Evolutionary conservation across 1,140 invertebrate species (phyloP).

Genomic region (Fopius arisanus): DNA sequence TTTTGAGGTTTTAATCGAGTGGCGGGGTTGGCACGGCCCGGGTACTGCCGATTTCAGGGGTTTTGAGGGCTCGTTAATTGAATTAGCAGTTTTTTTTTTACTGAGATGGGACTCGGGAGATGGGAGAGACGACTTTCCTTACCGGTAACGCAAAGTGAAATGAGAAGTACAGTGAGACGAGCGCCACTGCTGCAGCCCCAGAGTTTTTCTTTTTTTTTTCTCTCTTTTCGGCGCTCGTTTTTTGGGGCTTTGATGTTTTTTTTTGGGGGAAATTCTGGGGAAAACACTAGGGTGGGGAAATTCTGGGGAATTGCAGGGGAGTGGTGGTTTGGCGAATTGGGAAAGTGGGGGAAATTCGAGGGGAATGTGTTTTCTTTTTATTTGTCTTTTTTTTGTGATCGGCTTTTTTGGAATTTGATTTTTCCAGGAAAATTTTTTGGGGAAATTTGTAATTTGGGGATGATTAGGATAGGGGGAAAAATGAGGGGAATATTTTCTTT

Average conservation of each 20-base stretch:
- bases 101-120: neutral
- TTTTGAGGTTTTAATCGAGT: constrained; percentile 33
- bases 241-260: neutral
- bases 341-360: too few species aligned
- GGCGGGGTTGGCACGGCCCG: constrained; percentile 29
- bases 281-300: too few species aligned
- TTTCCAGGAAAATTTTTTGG: too few species aligned
- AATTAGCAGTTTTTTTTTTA: constrained; percentile 36
- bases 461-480: too few species aligned
- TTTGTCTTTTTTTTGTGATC: too few species aligned
- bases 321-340: too few species aligned
- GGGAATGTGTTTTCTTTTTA: too few species aligned
- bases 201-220: neutral
- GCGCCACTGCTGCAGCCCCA: neutral
- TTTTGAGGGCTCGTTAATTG: constrained; percentile 36
- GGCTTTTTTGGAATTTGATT: too few species aligned
- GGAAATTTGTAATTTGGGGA: too few species aligned
- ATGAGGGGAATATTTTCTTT: too few species aligned
- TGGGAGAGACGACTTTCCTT: constrained; percentile 50
- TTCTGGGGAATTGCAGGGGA: too few species aligned
- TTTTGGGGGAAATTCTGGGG: neutral
- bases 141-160: constrained; percentile 62
- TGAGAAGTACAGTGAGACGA: constrained; percentile 15
- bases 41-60: too few species aligned
- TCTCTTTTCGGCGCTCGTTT: neutral